phyloP scores from a whole-genome alignment of 2,113 vertebrate genomes.

The Gracilinanus agilis region DNA sequence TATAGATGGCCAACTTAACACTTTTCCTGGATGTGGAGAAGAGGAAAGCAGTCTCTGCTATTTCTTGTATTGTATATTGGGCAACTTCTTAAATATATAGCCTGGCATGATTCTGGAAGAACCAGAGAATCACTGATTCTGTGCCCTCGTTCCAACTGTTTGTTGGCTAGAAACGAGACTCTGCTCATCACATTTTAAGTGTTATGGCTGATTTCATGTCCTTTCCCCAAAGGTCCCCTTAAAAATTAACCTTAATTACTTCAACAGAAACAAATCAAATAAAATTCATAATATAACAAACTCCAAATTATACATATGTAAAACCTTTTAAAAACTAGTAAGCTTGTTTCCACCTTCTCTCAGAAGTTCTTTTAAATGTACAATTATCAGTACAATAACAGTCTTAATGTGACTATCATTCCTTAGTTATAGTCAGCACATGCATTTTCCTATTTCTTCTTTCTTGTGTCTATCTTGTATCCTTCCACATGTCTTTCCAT shows the following conservation, averaged over 20 bases:
- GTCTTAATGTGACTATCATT: background rate
- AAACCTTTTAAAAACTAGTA: background rate
- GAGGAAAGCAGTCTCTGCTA: background rate
- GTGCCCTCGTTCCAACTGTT: background rate
- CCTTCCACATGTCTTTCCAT: background rate
- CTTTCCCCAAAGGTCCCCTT: background rate
- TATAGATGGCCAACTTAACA: background rate
- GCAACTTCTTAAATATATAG: too few species aligned
- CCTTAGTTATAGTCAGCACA: background rate
- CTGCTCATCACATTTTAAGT: background rate
- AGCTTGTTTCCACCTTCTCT: background rate
- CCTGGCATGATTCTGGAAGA: background rate
- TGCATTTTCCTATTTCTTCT: background rate
- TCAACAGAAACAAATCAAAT: background rate
- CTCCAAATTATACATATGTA: background rate
- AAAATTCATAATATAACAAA: background rate
- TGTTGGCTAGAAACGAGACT: background rate
- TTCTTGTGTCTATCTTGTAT: background rate
- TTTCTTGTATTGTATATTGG: background rate
- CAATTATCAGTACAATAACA: background rate
- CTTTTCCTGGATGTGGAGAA: background rate
- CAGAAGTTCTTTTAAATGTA: background rate
- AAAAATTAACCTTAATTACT: background rate
- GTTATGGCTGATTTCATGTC: background rate
- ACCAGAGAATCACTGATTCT: background rate